Percentiles rank a stretch among this genome's conserved stretches.
phyloP scores from a whole-genome alignment of 2,888 invertebrate species.

The Choreutis nemorana region DNA sequence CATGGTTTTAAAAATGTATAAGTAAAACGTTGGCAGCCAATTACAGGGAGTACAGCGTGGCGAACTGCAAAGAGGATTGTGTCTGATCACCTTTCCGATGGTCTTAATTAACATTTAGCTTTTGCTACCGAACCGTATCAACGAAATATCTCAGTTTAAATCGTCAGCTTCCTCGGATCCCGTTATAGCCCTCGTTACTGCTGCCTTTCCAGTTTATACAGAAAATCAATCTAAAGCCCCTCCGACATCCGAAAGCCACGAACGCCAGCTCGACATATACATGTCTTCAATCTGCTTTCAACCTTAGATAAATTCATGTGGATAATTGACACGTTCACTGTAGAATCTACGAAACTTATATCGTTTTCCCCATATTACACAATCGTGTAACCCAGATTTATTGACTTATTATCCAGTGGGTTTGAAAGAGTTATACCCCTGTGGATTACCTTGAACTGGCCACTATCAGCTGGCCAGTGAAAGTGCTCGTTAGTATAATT shows the following conservation, averaged over 20 bases:
- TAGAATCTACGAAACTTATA: too few species aligned
- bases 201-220: slow-evolving; percentile 29
- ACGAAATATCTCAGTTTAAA: slow-evolving; percentile 24
- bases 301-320: too few species aligned
- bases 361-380: slow-evolving; percentile 16
- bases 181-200: slow-evolving; percentile 47
- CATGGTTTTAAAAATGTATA: slow-evolving; percentile 30
- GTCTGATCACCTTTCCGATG: slow-evolving; percentile 45
- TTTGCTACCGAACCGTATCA: slow-evolving; percentile 40
- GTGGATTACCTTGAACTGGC: slow-evolving; percentile 49
- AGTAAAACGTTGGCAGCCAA: slow-evolving; percentile 38
- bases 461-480: slow-evolving; percentile 43
- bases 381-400: slow-evolving; percentile 23
- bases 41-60: slow-evolving; percentile 28
- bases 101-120: slow-evolving; percentile 56
- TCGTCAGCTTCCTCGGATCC: slow-evolving; percentile 29
- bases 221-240: slow-evolving; percentile 28
- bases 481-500: slow-evolving; percentile 61
- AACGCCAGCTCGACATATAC: too few species aligned
- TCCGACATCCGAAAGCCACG: slow-evolving; percentile 20
- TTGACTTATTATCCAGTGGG: slow-evolving; percentile 20
- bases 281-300: too few species aligned
- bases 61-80: slow-evolving; percentile 20
- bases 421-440: slow-evolving; percentile 26
- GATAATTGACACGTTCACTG: too few species aligned